phyloP scores from a whole-genome alignment of 2,888 invertebrate genomes.

The Pycnomerus fuliginosus region DNA sequence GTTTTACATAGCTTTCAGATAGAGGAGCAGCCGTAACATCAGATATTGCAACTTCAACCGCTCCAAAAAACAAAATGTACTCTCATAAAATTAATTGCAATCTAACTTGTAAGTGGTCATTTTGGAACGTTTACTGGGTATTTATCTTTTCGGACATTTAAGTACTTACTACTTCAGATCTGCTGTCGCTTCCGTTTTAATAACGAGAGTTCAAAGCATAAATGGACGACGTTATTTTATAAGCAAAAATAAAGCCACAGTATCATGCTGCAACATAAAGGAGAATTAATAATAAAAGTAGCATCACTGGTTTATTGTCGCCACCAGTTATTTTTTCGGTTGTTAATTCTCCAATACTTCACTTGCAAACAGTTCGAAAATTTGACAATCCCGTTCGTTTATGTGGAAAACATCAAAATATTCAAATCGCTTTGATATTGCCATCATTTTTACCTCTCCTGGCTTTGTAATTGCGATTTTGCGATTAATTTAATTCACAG shows the following conservation, averaged over 20 bases:
- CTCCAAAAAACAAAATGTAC: slow-evolving; percentile 8
- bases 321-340: slow-evolving; percentile 6
- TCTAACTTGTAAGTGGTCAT: slow-evolving; percentile 5
- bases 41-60: slow-evolving; percentile 5
- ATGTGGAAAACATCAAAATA: not conserved
- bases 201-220: too few relatives aligned
- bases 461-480: too few relatives aligned
- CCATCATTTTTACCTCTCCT: too few relatives aligned
- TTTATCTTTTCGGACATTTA: slow-evolving; percentile 5
- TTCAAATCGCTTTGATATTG: too few relatives aligned
- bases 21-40: slow-evolving; percentile 8
- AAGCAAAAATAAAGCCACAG: too few relatives aligned
- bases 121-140: slow-evolving; percentile 3
- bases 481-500: too few relatives aligned
- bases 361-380: not conserved
- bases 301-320: not conserved
- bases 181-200: slow-evolving; percentile 1
- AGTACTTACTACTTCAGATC: slow-evolving; percentile 1
- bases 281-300: not conserved
- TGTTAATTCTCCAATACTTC: not conserved
- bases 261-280: too few relatives aligned
- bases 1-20: too few relatives aligned
- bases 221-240: too few relatives aligned
- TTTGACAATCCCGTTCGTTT: not conserved
- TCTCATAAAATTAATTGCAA: slow-evolving; percentile 9